phyloP scores from a whole-genome alignment of 1,140 invertebrate genomes.

The Euura lappo region DNA sequence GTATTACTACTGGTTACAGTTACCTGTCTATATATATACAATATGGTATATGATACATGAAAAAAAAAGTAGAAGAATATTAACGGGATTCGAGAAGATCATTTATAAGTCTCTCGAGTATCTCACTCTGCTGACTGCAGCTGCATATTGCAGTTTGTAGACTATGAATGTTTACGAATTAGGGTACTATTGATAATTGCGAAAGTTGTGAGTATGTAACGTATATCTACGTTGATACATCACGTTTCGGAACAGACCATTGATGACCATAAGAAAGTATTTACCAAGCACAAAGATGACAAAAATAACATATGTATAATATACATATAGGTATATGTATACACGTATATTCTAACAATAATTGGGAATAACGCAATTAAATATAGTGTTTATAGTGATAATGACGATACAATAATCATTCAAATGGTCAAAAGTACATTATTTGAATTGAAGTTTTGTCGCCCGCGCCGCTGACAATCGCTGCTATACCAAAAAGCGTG shows the following conservation, averaged over 20 bases:
- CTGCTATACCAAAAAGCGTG: background rate
- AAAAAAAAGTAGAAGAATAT: too few species aligned
- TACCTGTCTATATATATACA: too few species aligned
- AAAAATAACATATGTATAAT: background rate
- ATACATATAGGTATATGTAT: background rate
- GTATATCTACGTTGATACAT: background rate
- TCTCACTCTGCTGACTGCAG: too few species aligned
- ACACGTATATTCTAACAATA: background rate
- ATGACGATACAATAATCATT: too few species aligned
- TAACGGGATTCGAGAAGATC: too few species aligned
- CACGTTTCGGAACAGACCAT: background rate
- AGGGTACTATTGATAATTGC: background rate
- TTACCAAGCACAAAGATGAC: background rate
- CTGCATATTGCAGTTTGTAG: too few species aligned
- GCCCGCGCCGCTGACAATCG: background rate
- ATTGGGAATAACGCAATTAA: background rate
- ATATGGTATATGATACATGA: too few species aligned
- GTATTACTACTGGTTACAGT: too few species aligned
- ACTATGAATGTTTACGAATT: too few species aligned
- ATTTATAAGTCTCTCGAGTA: too few species aligned
- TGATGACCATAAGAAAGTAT: conserved; percentile 7
- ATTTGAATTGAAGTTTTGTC: background rate
- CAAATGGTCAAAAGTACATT: background rate
- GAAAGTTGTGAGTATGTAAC: background rate
- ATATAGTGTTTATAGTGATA: background rate